These are phyloP conservation scores for Dasypolia templi DNA, from an alignment of 2,888 invertebrate species.

Conservation along the genomic window DNA sequence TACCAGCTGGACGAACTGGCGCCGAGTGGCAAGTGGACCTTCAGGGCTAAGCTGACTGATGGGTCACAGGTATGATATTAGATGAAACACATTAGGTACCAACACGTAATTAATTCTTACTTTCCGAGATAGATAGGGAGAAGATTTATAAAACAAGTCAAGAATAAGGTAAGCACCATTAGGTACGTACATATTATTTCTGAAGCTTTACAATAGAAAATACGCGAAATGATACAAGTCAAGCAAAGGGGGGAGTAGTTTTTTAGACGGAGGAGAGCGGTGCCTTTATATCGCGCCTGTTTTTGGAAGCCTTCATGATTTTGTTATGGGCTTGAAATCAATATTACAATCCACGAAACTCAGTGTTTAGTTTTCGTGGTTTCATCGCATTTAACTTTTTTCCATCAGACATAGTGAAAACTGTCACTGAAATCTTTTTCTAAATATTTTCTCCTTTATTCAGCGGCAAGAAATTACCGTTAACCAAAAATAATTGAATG, in stretches of 20 bases:
- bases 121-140: background rate
- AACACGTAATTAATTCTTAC: background rate
- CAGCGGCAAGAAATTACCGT: background rate
- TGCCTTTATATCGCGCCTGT: too few species aligned
- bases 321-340: background rate
- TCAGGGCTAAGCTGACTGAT: constrained; percentile 80
- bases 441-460: background rate
- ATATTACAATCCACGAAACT: background rate
- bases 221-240: background rate
- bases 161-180: background rate
- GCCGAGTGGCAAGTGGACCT: constrained; percentile 81
- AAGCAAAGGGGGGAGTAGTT: background rate
- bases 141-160: background rate
- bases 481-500: background rate
- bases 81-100: background rate
- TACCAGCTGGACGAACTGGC: constrained; percentile 85
- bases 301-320: too few species aligned
- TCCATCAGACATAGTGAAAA: background rate
- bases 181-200: background rate
- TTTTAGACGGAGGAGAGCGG: too few species aligned
- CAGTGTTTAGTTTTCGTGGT: background rate
- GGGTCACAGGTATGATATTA: constrained; percentile 79
- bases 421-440: background rate
- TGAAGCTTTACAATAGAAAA: background rate
- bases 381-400: too few species aligned